phyloP scores from a whole-genome alignment of 1,140 invertebrate species.

The Brevipalpus yothersi region DNA sequence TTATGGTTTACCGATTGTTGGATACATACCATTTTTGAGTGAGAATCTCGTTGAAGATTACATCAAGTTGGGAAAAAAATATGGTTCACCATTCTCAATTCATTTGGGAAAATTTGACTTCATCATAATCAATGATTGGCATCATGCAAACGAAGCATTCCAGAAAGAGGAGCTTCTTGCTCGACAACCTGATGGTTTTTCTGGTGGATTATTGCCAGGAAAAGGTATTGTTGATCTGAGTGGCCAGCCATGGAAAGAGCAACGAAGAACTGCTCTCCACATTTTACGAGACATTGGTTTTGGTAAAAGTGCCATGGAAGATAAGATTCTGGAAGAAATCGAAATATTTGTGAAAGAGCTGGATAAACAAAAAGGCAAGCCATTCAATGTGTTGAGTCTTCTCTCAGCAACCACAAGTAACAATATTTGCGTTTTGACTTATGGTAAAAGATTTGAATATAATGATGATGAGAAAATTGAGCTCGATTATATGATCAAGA shows the following conservation, averaged over 20 bases:
- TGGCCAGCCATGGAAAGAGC: slow-evolving; percentile 41
- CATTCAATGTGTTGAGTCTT: background rate
- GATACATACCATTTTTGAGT: too few species aligned
- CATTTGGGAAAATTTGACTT: slow-evolving; percentile 9
- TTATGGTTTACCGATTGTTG: too few species aligned
- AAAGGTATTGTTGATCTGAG: background rate
- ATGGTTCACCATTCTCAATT: slow-evolving; percentile 16
- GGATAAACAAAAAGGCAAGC: background rate
- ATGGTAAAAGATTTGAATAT: slow-evolving; percentile 11
- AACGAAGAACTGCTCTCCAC: slow-evolving; percentile 41
- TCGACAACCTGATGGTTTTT: background rate
- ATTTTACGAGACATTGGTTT: slow-evolving; percentile 40
- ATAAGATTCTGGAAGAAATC: background rate
- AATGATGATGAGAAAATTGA: background rate
- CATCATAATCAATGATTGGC: background rate
- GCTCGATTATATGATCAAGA: background rate
- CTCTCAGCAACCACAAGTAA: slow-evolving; percentile 7
- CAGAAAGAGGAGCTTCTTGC: background rate
- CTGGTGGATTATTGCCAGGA: background rate
- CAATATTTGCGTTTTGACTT: slow-evolving; percentile 11
- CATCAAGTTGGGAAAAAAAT: background rate
- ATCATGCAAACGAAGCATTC: background rate
- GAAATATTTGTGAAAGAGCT: background rate
- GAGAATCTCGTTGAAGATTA: too few species aligned
- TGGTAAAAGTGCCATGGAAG: background rate